Conservation (phyloP, 2,797 vertebrate species). For the Gobionotothen gibberifrons region DNA sequence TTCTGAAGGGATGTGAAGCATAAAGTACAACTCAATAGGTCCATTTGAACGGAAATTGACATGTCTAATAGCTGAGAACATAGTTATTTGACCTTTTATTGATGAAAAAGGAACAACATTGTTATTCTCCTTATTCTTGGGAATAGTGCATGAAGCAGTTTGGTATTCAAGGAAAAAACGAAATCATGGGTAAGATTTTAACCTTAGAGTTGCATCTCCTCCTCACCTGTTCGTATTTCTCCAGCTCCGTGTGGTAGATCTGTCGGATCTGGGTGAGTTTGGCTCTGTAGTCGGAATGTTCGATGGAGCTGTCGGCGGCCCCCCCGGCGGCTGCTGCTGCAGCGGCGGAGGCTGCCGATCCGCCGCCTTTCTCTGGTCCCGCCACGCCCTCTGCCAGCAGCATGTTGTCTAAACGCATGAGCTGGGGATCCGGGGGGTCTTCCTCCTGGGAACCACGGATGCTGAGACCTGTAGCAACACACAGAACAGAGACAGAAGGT, state of each 20-base stretch:
- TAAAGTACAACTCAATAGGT: slow-evolving; percentile 7
- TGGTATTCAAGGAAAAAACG: neutral
- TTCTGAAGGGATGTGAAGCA: neutral
- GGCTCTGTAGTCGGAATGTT: slow-evolving; percentile 99
- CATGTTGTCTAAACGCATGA: slow-evolving; percentile 99
- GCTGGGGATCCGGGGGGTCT: slow-evolving; percentile 96
- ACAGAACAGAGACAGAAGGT: slow-evolving; percentile 27
- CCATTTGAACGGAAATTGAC: slow-evolving; percentile 4
- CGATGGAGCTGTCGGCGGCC: slow-evolving; percentile 94
- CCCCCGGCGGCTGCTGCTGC: slow-evolving; percentile 89
- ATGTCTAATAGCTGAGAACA: slow-evolving; percentile 12
- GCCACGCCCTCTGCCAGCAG: slow-evolving; percentile 98
- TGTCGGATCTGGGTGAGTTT: slow-evolving; percentile 99
- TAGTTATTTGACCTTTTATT: slow-evolving; percentile 17
- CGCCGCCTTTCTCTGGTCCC: slow-evolving; percentile 96
- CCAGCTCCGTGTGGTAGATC: slow-evolving; percentile 99
- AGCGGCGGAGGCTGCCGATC: slow-evolving; percentile 92
- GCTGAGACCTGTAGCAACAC: slow-evolving; percentile 91
- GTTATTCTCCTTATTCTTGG: neutral
- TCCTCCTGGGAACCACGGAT: slow-evolving; percentile 97
- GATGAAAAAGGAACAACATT: neutral
- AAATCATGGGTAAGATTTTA: neutral
- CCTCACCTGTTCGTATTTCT: slow-evolving; percentile 98
- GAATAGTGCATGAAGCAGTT: neutral
- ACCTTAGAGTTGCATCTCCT: neutral